A percentile compares a stretch with the other conserved stretches of the same genome.
phyloP scores from a whole-genome alignment of 1,140 invertebrate species.

The Agraylea sexmaculata region DNA sequence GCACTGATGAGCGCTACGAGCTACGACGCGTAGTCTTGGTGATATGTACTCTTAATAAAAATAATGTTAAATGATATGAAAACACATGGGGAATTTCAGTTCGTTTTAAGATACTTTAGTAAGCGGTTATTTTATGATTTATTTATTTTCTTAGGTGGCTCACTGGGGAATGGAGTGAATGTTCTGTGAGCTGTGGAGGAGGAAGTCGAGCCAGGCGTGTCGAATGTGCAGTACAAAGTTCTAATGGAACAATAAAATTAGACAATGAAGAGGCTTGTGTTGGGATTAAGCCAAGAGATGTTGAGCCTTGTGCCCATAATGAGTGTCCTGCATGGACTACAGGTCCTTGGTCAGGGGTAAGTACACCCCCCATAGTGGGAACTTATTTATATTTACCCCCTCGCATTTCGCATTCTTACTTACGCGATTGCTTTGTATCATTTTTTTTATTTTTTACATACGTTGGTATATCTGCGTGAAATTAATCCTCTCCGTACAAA shows the following conservation, averaged over 20 bases:
- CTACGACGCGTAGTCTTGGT: too few relatives aligned
- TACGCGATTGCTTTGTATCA: too few relatives aligned
- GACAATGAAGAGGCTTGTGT: constrained; percentile 62
- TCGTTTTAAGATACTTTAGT: constrained; percentile 15
- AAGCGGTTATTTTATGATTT: too few relatives aligned
- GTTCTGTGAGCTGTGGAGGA: constrained; percentile 72
- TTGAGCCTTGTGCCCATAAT: constrained; percentile 69
- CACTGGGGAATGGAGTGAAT: constrained; percentile 75
- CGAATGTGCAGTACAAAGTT: constrained; percentile 53
- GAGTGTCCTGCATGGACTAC: constrained; percentile 77
- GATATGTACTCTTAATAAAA: too few relatives aligned
- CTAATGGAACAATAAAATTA: constrained; percentile 36
- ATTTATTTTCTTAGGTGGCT: constrained; percentile 63
- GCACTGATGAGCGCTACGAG: too few relatives aligned
- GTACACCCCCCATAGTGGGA: constrained; percentile 20
- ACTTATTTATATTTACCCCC: not conserved
- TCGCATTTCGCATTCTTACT: too few relatives aligned
- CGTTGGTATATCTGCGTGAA: too few relatives aligned
- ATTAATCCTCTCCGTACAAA: too few relatives aligned
- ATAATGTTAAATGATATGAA: too few relatives aligned
- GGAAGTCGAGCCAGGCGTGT: constrained; percentile 64
- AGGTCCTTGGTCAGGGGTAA: constrained; percentile 77
- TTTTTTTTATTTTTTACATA: too few relatives aligned
- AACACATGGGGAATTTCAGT: too few relatives aligned
- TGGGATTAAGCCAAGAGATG: constrained; percentile 58